Base-by-base conservation (phyloP, 2,113 vertebrate genomes). In the Lynx canadensis region DNA sequence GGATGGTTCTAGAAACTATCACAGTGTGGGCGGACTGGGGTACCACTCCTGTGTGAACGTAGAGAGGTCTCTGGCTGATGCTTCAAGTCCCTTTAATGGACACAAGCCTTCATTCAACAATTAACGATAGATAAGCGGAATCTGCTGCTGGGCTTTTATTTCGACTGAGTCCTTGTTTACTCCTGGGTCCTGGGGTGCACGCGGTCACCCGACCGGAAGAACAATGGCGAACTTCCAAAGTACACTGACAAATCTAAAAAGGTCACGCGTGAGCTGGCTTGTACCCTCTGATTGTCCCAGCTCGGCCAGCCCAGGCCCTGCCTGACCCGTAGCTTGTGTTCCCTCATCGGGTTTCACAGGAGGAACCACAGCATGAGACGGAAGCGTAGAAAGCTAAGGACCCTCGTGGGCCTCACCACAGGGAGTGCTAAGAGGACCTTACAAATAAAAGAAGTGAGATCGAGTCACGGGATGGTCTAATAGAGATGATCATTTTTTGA, bases 241-340 rank as follows among this genome's bases (percentile, higher is more conserved):
- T 1, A 33, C 0, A 3, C 18, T 5, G 60, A 29, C 2, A 5
- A 36, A 50, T 9, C 11, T 4, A 1, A 38, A 7, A 21, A 68
- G 50, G 36, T 19, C 55, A 13, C 1, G 10, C 1, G 4, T 25
- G 33, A 0, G 18, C 9, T 33, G 82, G 4, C 27, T 5, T 33
- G 73, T 5, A 14, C 13, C 45, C 71, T 66, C 12, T 1, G 31
- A 7, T 45, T 13, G 50, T 27, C 19, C 15, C 2, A 5, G 66
- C 9, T 33, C 16, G 21, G 48, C 79, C 38, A 71, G 45, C 29
- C 6, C 18, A 48, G 16, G 50, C 18, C 68, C 36, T 29, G 85
- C 11, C 18, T 1, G 1, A 8, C 0, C 4, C 11, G 15, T n/a
- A 55, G 0, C 27, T 11, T 65, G 4, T 18, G 1, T 55, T 19